Conservation (phyloP, 2,113 vertebrate species). For the Phainopepla nitens region DNA sequence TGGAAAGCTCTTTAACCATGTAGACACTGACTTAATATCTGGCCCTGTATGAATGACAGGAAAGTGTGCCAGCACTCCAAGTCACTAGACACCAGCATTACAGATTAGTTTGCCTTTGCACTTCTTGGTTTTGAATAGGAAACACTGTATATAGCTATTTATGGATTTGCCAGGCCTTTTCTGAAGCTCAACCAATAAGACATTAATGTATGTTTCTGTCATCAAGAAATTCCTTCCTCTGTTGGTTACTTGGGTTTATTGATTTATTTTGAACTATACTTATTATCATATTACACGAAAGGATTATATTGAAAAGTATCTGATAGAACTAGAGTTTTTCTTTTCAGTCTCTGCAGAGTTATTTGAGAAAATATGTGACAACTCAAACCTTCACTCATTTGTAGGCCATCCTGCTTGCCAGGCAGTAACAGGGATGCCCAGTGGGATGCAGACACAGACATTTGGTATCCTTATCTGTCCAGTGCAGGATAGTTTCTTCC, state of each 20-base stretch:
- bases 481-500: not conserved
- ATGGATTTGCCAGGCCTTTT: not conserved
- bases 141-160: not conserved
- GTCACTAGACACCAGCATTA: not conserved
- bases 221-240: not conserved
- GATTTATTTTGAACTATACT: not conserved
- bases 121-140: not conserved
- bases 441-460: not conserved
- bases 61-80: not conserved
- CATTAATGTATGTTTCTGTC: not conserved
- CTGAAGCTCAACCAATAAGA: not conserved
- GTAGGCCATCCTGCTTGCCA: not conserved
- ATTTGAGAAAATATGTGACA: not conserved
- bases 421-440: not conserved
- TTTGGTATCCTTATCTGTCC: not conserved
- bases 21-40: not conserved
- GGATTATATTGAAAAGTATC: not conserved
- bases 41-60: not conserved
- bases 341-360: not conserved
- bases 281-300: not conserved
- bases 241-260: not conserved
- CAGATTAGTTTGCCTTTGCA: not conserved
- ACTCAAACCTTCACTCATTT: not conserved
- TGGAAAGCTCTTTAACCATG: not conserved
- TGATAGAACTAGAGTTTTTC: not conserved